Evolutionary conservation across 2,113 vertebrate genomes (phyloP).

Genomic region (Capreolus pygargus): DNA sequence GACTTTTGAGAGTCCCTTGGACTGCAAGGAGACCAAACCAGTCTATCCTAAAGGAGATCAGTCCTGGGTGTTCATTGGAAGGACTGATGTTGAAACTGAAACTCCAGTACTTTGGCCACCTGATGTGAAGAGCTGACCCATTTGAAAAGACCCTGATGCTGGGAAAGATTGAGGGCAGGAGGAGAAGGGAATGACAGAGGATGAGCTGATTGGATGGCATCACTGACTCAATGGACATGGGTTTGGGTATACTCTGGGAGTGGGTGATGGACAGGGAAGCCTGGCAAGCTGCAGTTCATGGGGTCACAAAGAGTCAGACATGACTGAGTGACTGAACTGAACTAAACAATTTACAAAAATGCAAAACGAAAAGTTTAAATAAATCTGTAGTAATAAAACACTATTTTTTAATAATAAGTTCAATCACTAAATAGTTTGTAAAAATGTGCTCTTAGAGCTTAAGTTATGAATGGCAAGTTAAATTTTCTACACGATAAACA

Average conservation of each 20-base stretch:
- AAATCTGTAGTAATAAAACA: background rate
- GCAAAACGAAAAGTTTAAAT: background rate
- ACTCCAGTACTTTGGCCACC: background rate
- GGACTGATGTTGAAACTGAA: background rate
- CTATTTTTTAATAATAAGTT: background rate
- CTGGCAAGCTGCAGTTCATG: rapidly evolving
- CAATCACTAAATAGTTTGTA: background rate
- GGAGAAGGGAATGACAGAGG: background rate
- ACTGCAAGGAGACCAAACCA: background rate
- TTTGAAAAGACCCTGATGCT: background rate
- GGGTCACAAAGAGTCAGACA: background rate
- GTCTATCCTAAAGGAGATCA: background rate
- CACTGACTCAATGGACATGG: background rate
- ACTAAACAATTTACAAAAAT: background rate
- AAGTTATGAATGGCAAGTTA: background rate
- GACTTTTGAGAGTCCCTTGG: background rate
- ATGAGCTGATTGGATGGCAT: background rate
- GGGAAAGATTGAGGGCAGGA: background rate
- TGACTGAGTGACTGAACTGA: background rate
- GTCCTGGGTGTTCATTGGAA: background rate
- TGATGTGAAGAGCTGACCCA: background rate
- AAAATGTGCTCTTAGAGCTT: background rate
- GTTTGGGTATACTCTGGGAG: background rate
- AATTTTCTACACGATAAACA: background rate
- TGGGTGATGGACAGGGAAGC: background rate